A percentile compares a stretch with the other conserved stretches of the same genome.
phyloP scores from a whole-genome alignment of 30 jellyfish, hydroid and myxozoan genomes.

The Chrysaora quinquecirrha region DNA sequence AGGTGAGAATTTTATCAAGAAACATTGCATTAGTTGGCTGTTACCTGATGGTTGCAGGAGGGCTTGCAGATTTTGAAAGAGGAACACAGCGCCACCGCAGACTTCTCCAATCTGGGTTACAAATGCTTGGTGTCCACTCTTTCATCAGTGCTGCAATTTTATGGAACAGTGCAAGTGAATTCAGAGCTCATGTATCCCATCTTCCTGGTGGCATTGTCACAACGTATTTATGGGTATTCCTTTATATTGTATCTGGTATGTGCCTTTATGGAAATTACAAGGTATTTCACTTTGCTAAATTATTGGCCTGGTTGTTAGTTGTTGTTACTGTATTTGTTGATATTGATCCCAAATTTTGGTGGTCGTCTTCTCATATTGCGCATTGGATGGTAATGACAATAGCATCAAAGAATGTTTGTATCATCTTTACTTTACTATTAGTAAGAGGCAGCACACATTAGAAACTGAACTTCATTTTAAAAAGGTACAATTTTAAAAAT shows the following conservation, averaged over 20 bases:
- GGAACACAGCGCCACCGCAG: conserved; percentile 44
- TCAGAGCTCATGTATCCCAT: conserved; percentile 43
- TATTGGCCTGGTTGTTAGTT: conserved; percentile 69
- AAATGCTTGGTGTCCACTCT: conserved; percentile 85
- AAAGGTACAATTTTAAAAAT: no score
- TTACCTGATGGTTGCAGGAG: conserved; percentile 93
- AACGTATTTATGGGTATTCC: conserved; percentile 31
- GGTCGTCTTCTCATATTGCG: conserved; percentile 47
- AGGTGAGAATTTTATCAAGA: conserved; percentile 73
- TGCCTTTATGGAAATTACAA: conserved; percentile 85
- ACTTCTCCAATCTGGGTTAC: conserved; percentile 79
- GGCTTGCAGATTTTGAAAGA: conserved; percentile 69
- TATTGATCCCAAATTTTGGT: conserved; percentile 62
- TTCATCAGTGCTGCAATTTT: conserved; percentile 74
- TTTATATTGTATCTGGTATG: conserved; percentile 64
- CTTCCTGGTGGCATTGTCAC: conserved; percentile 82
- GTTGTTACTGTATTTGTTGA: conserved; percentile 70
- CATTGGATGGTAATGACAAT: conserved; percentile 61
- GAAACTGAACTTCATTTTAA: no score
- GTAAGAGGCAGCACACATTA: conserved; percentile 53
- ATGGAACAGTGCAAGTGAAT: conserved; percentile 88
- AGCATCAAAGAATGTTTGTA: conserved; percentile 59
- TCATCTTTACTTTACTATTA: conserved; percentile 36
- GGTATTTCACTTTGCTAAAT: conserved; percentile 56
- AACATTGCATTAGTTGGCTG: conserved; percentile 83